A percentile compares a stretch with the other conserved stretches of the same genome.
Evolutionary conservation across 2,888 invertebrate genomes (phyloP).

Genomic region (Acanthosepion pharaonis): DNA sequence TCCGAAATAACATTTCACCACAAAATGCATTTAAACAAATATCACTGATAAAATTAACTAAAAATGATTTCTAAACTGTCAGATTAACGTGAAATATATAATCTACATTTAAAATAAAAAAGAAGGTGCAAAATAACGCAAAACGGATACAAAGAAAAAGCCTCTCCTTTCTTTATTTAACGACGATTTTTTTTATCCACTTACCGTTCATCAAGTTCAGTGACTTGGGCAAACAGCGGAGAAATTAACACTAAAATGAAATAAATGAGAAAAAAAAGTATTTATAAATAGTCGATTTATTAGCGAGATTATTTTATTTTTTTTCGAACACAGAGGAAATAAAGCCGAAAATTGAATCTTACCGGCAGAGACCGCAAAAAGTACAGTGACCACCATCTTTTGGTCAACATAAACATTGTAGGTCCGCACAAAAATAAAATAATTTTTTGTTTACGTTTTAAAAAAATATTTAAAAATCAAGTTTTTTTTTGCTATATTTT

Average conservation of each 20-base stretch:
- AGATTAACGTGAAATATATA: background rate
- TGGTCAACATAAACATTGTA: conserved; percentile 52
- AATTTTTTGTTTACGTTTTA: background rate
- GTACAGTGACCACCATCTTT: conserved; percentile 61
- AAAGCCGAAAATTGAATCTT: background rate
- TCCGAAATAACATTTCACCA: background rate
- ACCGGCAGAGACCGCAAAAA: conserved; percentile 35
- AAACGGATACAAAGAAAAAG: background rate
- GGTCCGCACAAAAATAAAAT: conserved; percentile 49
- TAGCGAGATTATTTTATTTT: background rate
- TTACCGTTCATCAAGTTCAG: conserved; percentile 84
- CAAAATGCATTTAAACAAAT: background rate
- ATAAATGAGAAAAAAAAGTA: conserved; percentile 50
- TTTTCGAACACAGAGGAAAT: background rate
- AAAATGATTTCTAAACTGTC: background rate
- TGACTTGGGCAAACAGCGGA: conserved; percentile 78
- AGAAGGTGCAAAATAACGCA: background rate
- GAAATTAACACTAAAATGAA: conserved; percentile 54
- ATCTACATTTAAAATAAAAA: background rate
- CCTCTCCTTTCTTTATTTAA: background rate
- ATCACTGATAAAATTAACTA: background rate
- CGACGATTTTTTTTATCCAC: conserved; percentile 35
- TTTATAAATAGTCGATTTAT: conserved; percentile 52
- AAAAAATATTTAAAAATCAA: background rate
- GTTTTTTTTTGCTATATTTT: background rate